phyloP scores from a whole-genome alignment of 2,113 vertebrate genomes.

The Grallaria varia region DNA sequence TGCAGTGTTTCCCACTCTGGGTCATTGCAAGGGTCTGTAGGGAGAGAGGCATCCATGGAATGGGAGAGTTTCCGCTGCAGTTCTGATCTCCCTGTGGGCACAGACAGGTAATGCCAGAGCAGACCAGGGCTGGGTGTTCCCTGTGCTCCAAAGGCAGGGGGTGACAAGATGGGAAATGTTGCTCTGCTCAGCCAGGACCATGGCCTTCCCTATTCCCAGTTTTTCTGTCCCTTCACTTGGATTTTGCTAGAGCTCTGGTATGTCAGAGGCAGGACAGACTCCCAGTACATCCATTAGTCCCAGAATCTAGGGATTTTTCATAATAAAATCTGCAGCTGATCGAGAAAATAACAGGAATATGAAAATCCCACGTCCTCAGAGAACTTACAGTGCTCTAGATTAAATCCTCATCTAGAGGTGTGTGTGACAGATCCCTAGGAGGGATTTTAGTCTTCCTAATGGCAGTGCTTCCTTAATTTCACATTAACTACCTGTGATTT shows the following conservation, averaged over 20 bases:
- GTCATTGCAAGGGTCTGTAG: conserved; percentile 81
- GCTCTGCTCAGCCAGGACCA: neutral
- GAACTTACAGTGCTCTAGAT: neutral
- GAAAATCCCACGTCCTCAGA: neutral
- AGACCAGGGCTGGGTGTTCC: conserved; percentile 36
- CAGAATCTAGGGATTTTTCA: neutral
- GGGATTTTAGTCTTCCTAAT: neutral
- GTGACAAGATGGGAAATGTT: neutral
- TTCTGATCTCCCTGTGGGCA: neutral
- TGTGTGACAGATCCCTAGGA: neutral
- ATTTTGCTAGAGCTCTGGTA: neutral
- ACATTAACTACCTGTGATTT: neutral
- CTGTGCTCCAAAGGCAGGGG: neutral
- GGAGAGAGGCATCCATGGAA: conserved; percentile 74
- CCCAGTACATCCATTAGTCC: fast-evolving
- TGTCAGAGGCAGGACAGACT: too few relatives aligned
- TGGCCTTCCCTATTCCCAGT: fast-evolving
- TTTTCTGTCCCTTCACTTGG: neutral
- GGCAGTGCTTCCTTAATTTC: neutral
- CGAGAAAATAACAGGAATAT: neutral
- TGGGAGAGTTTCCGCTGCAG: conserved; percentile 27
- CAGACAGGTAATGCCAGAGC: neutral
- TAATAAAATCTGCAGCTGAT: neutral
- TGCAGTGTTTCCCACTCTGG: conserved; percentile 82
- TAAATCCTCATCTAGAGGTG: neutral